Conservation (phyloP, 1,140 invertebrate species). For the Heliconius eleuchia region DNA sequence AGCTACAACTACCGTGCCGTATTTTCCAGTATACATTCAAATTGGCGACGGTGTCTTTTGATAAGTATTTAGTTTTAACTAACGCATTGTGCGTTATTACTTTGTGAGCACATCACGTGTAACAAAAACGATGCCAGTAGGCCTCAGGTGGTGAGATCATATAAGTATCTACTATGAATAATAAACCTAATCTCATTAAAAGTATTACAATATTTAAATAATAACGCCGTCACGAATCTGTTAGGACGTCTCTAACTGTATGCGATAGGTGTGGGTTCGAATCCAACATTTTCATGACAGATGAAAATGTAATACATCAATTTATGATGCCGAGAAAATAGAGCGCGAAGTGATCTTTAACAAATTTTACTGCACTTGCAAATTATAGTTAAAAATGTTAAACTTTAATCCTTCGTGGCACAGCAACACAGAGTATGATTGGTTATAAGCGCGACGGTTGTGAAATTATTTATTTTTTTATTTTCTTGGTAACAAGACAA, state of each 20-base stretch:
- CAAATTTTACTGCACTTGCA: too few species aligned
- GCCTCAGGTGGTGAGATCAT: conserved; percentile 5
- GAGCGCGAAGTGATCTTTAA: too few species aligned
- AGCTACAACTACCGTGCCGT: too few species aligned
- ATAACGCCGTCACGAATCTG: neutral
- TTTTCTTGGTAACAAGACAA: too few species aligned
- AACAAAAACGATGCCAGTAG: conserved; percentile 12
- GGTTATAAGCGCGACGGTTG: too few species aligned
- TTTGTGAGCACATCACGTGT: conserved; percentile 8
- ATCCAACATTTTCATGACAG: neutral
- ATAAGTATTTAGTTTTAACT: neutral
- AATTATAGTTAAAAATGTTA: too few species aligned
- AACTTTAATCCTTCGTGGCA: too few species aligned
- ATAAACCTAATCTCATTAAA: conserved; percentile 10
- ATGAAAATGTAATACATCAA: too few species aligned
- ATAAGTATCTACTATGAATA: conserved; percentile 4
- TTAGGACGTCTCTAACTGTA: neutral
- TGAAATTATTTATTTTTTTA: too few species aligned
- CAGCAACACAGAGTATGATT: too few species aligned
- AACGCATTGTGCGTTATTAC: neutral
- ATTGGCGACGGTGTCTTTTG: neutral
- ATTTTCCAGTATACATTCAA: too few species aligned
- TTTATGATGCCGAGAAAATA: too few species aligned
- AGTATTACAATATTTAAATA: conserved; percentile 14
- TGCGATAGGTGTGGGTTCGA: neutral